Base-by-base conservation (phyloP, 30 jellyfish, hydroid and myxozoan species). In the Cassiopea andromeda region DNA sequence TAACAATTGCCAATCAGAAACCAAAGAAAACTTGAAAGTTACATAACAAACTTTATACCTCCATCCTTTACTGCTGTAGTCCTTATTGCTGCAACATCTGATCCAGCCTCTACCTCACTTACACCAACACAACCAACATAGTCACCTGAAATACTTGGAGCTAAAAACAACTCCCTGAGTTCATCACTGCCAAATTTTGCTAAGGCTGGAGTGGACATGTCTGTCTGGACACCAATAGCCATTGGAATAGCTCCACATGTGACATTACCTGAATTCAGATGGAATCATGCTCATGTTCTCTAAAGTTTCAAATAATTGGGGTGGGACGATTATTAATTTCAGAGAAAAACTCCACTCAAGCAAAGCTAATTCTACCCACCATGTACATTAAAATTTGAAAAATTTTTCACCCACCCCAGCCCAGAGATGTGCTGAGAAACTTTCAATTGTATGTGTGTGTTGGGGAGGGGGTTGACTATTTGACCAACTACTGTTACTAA, bases 91-190 rank as follows among this genome's bases (percentile, higher is more conserved):
- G 99, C 91, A 48, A 92, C 99, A 92, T 96, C 99, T 1, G 99
- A 96, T 1, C 99, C 99, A 75, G 98, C 99, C 59, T 72, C 96
- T 5, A 89, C 95, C 72, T 96, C 99, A 87, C 99, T 96, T 13
- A 96, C 98, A 1, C 98, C 99, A 73, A 96, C 69, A 74, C 98
- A 96, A 13, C 99, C 99, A 80, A 96, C 98, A 78, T 83, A 80
- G 60, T 96, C 99, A 7, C 99, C 99, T 14, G 99, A 94, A 67
- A 96, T 96, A 61, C 97, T 92, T 44, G 99, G 99, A 47, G 99
- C 97, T 16, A 96, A 79, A 82, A 96, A 96, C 69, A 66, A 85
- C 73, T 92, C 91, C 77, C 90, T 88, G 61, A 96, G 87, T 59
- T 96, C 99, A 69, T 96, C 93, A 69, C 98, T 92, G n/a, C 99